Evolutionary conservation across 2,888 invertebrate species (phyloP), one percentile per base, ranked within the genome.

Genomic region (Poecilobothrus nobilitatus): DNA sequence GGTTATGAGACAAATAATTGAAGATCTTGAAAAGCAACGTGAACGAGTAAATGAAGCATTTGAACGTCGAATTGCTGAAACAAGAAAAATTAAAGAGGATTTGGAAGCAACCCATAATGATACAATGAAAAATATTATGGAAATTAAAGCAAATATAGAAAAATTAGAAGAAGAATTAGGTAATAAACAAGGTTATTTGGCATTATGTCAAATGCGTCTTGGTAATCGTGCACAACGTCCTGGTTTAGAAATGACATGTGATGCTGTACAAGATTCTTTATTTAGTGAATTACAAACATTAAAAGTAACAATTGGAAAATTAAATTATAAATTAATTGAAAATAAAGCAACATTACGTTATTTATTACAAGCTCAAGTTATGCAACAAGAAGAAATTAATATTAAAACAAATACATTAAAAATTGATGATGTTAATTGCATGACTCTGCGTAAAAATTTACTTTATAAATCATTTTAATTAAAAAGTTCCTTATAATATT

Each of bases 401-500:
- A 87, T 95, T 22, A 96, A 95, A 83, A 89, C 90, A 72, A 95
- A 95, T 77, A 91, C 93, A 0, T 83, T 96, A 74, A 94, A 94
- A 83, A 94, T 97, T 75, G 96, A 97, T 78, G 95, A 95, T 80
- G 94, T 95, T 0, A 92, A 95, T 77, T 96, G 95, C 78, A 89
- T 92, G 89, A 89, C 91, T 9, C 76, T 92, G 67, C 86, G 93
- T 33, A 86, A 88, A 73, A 87, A 87, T 33, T 88, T 94, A 84
- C 87, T 89, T 75, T 92, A 91, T 78, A 88, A 90, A 73, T 84
- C 87, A 0, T 92, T 90, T 81, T 92, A 84, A 85, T 72, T 53
- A 27, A n/a, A 61, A n/a, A 27, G 27, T 27, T 27, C 27, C 27
- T 27, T 27, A 27, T 27, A 27, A 27, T n/a, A n/a, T 27, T 27